These are phyloP conservation scores for Sorex fumeus DNA, from an alignment of 2,113 vertebrate species.

Conservation along the genomic window DNA sequence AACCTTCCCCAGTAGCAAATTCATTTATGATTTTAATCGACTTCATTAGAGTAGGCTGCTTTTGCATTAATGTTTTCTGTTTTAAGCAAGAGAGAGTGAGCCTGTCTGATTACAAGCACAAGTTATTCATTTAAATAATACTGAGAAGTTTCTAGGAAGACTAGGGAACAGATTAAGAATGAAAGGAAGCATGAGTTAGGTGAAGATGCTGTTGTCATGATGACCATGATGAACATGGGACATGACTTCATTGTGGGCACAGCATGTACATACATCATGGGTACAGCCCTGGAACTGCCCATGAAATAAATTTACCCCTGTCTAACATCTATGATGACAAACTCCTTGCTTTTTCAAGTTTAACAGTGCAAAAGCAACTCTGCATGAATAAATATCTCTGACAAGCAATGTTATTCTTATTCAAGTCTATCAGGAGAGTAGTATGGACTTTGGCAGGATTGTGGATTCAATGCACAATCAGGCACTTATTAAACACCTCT, in stretches of 20 bases:
- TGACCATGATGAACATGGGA: not conserved
- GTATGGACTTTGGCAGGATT: constrained; percentile 85
- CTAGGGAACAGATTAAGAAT: not conserved
- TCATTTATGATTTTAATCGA: constrained; percentile 5
- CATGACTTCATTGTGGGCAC: not conserved
- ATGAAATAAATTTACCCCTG: not conserved
- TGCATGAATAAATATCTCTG: constrained; percentile 79
- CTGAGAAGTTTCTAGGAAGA: not conserved
- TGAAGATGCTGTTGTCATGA: not conserved
- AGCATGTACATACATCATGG: not conserved
- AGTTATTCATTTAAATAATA: constrained; percentile 26
- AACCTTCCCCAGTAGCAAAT: not conserved
- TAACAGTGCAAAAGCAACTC: too few relatives aligned
- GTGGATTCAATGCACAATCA: constrained; percentile 85
- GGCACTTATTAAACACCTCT: constrained; percentile 77
- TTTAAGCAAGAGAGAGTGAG: constrained; percentile 45
- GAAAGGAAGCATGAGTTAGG: not conserved
- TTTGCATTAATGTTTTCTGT: constrained; percentile 10
- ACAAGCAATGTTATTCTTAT: constrained; percentile 79
- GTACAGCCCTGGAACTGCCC: not conserved
- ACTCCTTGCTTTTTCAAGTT: too few relatives aligned
- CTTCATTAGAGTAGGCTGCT: not conserved
- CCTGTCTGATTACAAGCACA: constrained; percentile 5
- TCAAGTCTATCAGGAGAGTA: constrained; percentile 79
- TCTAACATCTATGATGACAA: too few relatives aligned